These are phyloP conservation scores for Ectropis grisescens DNA, from an alignment of 1,140 invertebrate genomes.

Conservation along the genomic window DNA sequence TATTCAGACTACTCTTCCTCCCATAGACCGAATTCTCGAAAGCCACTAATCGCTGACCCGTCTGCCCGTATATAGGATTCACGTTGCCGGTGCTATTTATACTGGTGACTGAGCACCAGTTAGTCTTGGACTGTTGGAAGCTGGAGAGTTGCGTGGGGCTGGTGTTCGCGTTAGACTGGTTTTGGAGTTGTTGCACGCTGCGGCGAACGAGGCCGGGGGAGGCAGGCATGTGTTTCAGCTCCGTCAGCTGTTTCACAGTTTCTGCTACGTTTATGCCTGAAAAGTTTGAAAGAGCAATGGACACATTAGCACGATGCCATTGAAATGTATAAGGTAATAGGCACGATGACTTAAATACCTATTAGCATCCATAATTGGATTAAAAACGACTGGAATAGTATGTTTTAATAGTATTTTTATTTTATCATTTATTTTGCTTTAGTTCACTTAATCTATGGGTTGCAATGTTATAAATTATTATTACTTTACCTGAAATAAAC, in stretches of 20 bases:
- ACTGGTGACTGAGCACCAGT: conserved; percentile 40
- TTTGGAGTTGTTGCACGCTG: conserved; percentile 37
- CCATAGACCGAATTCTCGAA: conserved; percentile 51
- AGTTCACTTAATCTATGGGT: too few species aligned
- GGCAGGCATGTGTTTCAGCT: conserved; percentile 87
- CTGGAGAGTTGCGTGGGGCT: conserved; percentile 46
- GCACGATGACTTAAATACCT: too few species aligned
- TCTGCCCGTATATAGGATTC: conserved; percentile 65
- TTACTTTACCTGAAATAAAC: too few species aligned
- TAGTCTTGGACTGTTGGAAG: conserved; percentile 67
- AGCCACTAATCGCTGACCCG: conserved; percentile 53
- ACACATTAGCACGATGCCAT: too few species aligned
- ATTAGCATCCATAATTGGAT: too few species aligned
- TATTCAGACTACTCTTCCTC: conserved; percentile 51
- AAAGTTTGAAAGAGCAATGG: too few species aligned
- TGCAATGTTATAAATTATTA: too few species aligned
- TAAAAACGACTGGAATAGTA: too few species aligned
- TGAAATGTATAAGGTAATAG: too few species aligned
- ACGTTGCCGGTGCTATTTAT: conserved; percentile 47
- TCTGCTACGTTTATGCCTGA: conserved; percentile 82
- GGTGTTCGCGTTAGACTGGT: conserved; percentile 18
- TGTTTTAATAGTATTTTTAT: too few species aligned
- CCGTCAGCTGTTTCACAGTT: conserved; percentile 87
- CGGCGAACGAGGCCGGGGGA: conserved; percentile 84
- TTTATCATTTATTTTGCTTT: too few species aligned